Evolutionary conservation across 2,888 invertebrate species (phyloP).

Genomic region (Polydrusus pterygomalis): DNA sequence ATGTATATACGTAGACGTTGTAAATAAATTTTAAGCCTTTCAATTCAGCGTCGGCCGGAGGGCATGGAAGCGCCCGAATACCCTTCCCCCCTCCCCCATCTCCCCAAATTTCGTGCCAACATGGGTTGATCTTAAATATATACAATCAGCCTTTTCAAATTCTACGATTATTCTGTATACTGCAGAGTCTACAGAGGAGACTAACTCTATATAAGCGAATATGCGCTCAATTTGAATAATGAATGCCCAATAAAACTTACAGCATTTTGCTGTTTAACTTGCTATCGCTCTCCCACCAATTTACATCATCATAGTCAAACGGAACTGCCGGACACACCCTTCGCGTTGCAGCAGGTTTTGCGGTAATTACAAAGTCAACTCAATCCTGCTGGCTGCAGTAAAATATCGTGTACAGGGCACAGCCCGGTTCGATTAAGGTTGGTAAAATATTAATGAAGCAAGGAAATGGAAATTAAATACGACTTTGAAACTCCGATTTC

Average conservation of each 20-base stretch:
- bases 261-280: constrained; percentile 6
- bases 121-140: too few relatives aligned
- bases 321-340: constrained; percentile 26
- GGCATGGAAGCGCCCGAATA: too few relatives aligned
- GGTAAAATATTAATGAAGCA: constrained; percentile 11
- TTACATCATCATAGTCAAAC: constrained; percentile 10
- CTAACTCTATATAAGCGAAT: too few relatives aligned
- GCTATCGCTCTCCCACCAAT: neutral
- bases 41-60: too few relatives aligned
- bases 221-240: neutral
- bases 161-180: too few relatives aligned
- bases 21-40: too few relatives aligned
- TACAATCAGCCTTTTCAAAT: too few relatives aligned
- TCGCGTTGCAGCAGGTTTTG: constrained; percentile 26
- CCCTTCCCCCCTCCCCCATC: too few relatives aligned
- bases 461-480: neutral
- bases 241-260: neutral
- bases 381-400: constrained; percentile 17
- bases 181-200: too few relatives aligned
- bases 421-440: constrained; percentile 7
- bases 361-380: constrained; percentile 37
- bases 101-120: too few relatives aligned
- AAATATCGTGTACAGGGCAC: constrained; percentile 9
- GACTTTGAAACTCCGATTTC: neutral
- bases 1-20: too few relatives aligned